These are phyloP conservation scores for Sebastes itinus DNA, from an alignment of 2,797 vertebrate species.

Conservation along the genomic window DNA sequence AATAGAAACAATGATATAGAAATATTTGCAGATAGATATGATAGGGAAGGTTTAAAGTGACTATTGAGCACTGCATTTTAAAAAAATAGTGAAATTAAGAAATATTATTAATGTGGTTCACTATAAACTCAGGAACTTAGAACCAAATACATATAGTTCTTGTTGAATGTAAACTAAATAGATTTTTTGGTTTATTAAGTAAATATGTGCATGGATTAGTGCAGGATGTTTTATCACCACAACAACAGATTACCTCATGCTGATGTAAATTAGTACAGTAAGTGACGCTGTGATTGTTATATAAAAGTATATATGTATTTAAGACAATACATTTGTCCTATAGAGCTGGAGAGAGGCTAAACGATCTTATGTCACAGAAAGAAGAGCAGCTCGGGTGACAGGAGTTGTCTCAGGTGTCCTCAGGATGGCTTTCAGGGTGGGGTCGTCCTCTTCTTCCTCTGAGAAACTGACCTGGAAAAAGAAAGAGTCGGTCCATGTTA, in stretches of 20 bases:
- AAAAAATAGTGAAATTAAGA: background rate
- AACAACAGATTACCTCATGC: background rate
- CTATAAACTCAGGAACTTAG: no score
- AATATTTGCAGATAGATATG: background rate
- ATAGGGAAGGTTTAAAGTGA: background rate
- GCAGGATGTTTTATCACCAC: background rate
- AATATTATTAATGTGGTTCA: background rate
- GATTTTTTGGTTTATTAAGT: no score
- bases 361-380: conserved; percentile 65
- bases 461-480: conserved; percentile 64
- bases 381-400: conserved; percentile 54
- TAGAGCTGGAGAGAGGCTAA: conserved; percentile 17
- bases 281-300: background rate
- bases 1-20: background rate
- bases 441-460: conserved; percentile 67
- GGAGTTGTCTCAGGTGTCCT: conserved; percentile 61
- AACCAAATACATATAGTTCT: background rate
- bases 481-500: conserved; percentile 22
- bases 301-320: background rate
- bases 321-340: background rate
- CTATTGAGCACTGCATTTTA: background rate
- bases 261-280: background rate
- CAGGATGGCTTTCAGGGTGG: conserved; percentile 65
- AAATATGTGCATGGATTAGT: background rate
- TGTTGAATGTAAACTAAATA: background rate